Evolutionary conservation across 2,888 invertebrate genomes (phyloP), one percentile per base, ranked within the genome.

Genomic region (Drosophila niveifrons): DNA sequence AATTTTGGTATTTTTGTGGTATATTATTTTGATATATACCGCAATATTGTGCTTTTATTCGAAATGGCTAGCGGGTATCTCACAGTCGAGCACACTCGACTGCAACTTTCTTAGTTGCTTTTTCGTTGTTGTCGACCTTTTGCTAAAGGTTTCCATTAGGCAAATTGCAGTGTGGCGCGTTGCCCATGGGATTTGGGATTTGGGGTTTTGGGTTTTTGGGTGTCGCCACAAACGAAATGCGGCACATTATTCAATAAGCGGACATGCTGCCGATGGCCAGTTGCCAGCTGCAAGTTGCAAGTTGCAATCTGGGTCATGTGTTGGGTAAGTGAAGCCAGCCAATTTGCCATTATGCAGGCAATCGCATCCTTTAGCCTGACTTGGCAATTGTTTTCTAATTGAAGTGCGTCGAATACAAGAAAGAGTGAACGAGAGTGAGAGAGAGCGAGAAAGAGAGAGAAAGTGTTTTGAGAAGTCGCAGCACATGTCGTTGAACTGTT

Each of bases 191-290:
- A 36, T n/a, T n/a, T n/a, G n/a, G n/a, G 23, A 23, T 57, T 57
- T 67, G 18, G 55, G 29, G 29, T 13, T 52, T 56, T 41, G 36
- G 31, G 15, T 46, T 39, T 63, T 47, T 64, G 51, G 48, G 31
- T 78, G 66, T 77, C 61, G 71, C 77, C 80, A 71, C 80, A 76
- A 76, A 77, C 64, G 66, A 73, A 72, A 64, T 66, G 76, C 72
- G 66, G 68, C 76, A 78, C 57, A 79, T 88, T 88, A 85, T 88
- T 88, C 83, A 83, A 83, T 83, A 85, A 75, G 51, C 64, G 56
- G 56, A 64, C 41, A 39, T 43, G 55, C 48, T 36, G 58, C 15
- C 52, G 57, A 13, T n/a, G 28, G 52, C 44, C 52, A 53, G 53
- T 1, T 53, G 39, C 23, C 8, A 13, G 51, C 8, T 39, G 41